phyloP scores from a whole-genome alignment of 2,113 vertebrate genomes.

The Brienomyrus brachyistius region DNA sequence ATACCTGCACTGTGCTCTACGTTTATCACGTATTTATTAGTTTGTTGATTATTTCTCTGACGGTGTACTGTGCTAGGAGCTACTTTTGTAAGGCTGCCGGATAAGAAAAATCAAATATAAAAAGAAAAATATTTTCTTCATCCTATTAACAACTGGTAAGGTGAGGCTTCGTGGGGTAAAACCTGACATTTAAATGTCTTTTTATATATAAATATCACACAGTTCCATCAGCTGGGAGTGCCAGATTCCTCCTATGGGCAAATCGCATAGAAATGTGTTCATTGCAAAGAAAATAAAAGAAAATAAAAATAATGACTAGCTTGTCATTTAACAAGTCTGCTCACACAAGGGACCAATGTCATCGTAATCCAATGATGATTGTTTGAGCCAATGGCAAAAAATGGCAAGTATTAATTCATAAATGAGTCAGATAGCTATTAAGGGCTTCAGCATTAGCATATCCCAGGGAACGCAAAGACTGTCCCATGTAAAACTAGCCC shows the following conservation, averaged over 20 bases:
- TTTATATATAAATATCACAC: background rate
- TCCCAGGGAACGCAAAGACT: background rate
- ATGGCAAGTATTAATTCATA: background rate
- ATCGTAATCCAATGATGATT: background rate
- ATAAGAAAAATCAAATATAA: background rate
- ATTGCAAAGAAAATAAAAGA: background rate
- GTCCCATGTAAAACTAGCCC: background rate
- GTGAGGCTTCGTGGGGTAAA: background rate
- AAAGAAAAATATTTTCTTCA: too few relatives aligned
- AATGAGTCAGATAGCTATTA: background rate
- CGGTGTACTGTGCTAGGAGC: background rate
- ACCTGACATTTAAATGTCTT: background rate
- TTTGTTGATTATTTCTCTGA: background rate
- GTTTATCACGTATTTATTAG: too few relatives aligned
- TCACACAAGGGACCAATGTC: background rate
- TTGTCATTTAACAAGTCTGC: background rate
- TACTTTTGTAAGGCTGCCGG: background rate
- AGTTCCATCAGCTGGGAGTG: background rate
- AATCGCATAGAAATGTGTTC: background rate
- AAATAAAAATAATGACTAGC: background rate
- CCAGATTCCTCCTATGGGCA: background rate
- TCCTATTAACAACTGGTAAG: background rate
- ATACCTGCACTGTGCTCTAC: background rate
- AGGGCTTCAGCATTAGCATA: background rate
- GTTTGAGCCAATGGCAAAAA: background rate